Percentiles rank a stretch among this genome's conserved stretches.
Evolutionary conservation across 2,797 vertebrate genomes (phyloP).

Genomic region (Craterocephalus amniculus): DNA sequence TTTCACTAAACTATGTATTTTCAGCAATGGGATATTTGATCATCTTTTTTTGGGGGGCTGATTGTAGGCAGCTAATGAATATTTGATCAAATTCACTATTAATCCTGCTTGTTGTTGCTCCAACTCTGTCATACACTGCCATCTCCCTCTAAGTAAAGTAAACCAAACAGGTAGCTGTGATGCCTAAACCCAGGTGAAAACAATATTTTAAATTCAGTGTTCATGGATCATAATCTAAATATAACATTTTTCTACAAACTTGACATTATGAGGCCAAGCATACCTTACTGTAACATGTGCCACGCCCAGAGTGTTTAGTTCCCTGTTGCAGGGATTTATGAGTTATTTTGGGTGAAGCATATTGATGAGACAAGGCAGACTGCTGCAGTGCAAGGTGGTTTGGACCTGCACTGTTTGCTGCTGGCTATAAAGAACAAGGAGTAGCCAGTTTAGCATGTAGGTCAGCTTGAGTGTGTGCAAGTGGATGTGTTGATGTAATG

Average conservation of each 20-base stretch:
- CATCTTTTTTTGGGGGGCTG: neutral
- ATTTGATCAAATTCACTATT: neutral
- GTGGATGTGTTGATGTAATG: neutral
- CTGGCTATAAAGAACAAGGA: slow-evolving; percentile 34
- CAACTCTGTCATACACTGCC: neutral
- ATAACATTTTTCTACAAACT: neutral
- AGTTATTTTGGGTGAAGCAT: neutral
- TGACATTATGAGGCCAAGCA: neutral
- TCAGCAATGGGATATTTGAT: neutral
- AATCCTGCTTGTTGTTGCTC: neutral
- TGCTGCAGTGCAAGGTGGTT: slow-evolving; percentile 10
- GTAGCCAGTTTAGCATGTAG: slow-evolving; percentile 34
- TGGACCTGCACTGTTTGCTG: slow-evolving; percentile 31
- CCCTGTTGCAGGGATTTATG: neutral
- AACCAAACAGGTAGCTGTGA: neutral
- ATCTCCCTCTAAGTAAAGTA: neutral
- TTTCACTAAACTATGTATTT: neutral
- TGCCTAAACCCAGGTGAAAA: neutral
- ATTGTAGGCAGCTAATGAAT: neutral
- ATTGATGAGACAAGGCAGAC: slow-evolving; percentile 13
- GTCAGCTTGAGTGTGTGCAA: slow-evolving; percentile 31
- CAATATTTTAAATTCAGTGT: neutral
- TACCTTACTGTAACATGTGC: neutral
- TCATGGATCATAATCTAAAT: too few species aligned
- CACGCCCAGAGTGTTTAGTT: neutral